Evolutionary conservation across 2,113 vertebrate species (phyloP), one percentile per base, ranked within the genome.

Genomic region (Coptodon bakossiorum): DNA sequence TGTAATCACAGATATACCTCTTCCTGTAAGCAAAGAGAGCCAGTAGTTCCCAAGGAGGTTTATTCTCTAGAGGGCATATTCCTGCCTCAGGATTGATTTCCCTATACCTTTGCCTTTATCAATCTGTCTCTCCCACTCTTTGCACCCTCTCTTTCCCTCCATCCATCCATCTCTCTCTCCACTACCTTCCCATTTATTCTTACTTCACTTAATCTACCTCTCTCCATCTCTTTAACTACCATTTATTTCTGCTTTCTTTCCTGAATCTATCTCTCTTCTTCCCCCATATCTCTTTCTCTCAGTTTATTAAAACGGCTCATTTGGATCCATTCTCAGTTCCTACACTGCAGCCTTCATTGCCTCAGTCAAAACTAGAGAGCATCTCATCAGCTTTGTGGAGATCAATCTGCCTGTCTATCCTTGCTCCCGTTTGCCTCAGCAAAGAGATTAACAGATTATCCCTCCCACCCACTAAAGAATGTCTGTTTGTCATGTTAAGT

Each of bases 361-460:
- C 71, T 83, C 31, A n/a, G 54, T 89, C 82, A 87, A 57, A 90
- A 86, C 40, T 80, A 40, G 73, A 82, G 83, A 86, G 59, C 59
- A 61, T 87, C 90, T 87, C 87, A 86, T 90, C 82, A 86, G 82
- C 82, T 86, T 90, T 89, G 76, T 78, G 66, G 79, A 88, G 78
- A 91, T 91, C 90, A 88, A 53, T 90, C 85, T 83, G 63, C 61
- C 78, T 36, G 54, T 88, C 86, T 81, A 83, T 80, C 66, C 78
- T 19, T 66, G 76, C 81, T 80, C 45, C 50, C 76, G 31, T 83
- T 91, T 57, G 54, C 83, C 34, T 83, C 81, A 6, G 85, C 52
- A 81, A 66, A 85, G 83, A 90, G 88, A 90, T 92, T 87, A 91
- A 90, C 84, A 86, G 86, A 91, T 91, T 81, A 90, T 91, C 63